Evolutionary conservation across 2,888 invertebrate genomes (phyloP), one percentile per base, ranked within the genome.

Genomic region (Heliconius hortense): DNA sequence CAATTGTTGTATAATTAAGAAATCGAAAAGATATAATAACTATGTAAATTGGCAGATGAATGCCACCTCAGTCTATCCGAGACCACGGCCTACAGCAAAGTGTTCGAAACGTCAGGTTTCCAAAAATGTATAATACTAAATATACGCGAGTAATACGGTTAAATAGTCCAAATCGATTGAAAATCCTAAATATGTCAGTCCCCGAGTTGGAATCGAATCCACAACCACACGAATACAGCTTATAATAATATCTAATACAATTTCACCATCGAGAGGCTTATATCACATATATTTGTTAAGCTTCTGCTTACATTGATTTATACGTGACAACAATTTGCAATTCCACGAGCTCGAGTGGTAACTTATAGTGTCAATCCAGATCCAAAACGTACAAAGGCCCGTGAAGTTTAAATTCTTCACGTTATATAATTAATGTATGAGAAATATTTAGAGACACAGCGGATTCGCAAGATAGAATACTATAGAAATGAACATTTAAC

Each of bases 351-450:
- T 43, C 43, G 43, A 43, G 43, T 28, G 43, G 66, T 62, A 60
- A 60, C 67, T 35, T 72, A 39, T 31, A 35, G 72, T 76, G 72
- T 76, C 72, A 68, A 68, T 72, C 35, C 68, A 63, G 68, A 68
- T 72, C 60, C 72, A 43, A 76, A 76, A 76, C n/a, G 63, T 64
- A 72, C 63, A 76, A 68, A 26, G 15, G 28, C 8, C 68, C 72
- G 56, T 62, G 75, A 72, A 68, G 67, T 53, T 28, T 77, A 73
- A 64, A 77, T 78, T 71, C 62, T 75, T 73, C 59, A 75, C 72
- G 71, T 64, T 56, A 39, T 1, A 78, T 78, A 73, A 71, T 73
- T 77, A 74, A 78, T 78, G 77, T 72, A 78, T 78, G 69, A 77
- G 75, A 66, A 68, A 64, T 69, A 78, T 76, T 77, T 75, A 78